phyloP scores from a whole-genome alignment of 2,888 invertebrate species.

The Dolichomitus sp. region DNA sequence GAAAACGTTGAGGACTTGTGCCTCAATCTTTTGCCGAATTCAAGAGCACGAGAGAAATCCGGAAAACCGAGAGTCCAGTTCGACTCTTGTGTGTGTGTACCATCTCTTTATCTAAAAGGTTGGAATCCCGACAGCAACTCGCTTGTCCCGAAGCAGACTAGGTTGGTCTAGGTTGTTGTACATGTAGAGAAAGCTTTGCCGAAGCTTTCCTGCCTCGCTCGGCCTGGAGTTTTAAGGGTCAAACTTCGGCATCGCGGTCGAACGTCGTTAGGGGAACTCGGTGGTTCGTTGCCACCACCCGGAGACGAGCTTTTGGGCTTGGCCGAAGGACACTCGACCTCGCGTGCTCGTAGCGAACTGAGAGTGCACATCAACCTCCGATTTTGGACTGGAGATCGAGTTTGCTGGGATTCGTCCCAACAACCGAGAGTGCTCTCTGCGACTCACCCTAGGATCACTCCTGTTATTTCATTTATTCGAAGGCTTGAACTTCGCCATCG shows the following conservation, averaged over 20 bases:
- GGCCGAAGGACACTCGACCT: slow-evolving; percentile 38
- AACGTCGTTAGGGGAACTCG: slow-evolving; percentile 68
- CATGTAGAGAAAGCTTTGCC: slow-evolving; percentile 45
- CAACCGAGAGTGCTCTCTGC: slow-evolving; percentile 9
- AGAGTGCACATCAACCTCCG: slow-evolving; percentile 45
- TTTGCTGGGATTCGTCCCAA: slow-evolving; percentile 27
- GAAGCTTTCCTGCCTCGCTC: slow-evolving; percentile 46
- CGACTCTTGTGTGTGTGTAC: neutral
- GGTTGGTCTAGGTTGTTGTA: neutral
- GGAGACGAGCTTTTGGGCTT: slow-evolving; percentile 34
- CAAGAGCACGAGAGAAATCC: slow-evolving; percentile 25
- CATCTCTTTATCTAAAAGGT: neutral
- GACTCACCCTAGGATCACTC: neutral
- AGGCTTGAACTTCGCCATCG: neutral
- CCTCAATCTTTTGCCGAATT: slow-evolving; percentile 13
- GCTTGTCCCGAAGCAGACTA: neutral
- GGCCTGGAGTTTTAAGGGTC: slow-evolving; percentile 68
- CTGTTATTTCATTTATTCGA: slow-evolving; percentile 32
- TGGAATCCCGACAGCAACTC: slow-evolving; percentile 2
- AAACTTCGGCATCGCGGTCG: slow-evolving; percentile 64
- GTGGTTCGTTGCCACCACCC: slow-evolving; percentile 19
- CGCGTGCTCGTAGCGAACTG: slow-evolving; percentile 4
- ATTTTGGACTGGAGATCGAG: slow-evolving; percentile 45
- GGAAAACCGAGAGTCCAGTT: slow-evolving; percentile 14
- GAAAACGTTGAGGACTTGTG: neutral